Base-by-base conservation (phyloP, 2,797 vertebrate species). In the Scarus forsteni region DNA sequence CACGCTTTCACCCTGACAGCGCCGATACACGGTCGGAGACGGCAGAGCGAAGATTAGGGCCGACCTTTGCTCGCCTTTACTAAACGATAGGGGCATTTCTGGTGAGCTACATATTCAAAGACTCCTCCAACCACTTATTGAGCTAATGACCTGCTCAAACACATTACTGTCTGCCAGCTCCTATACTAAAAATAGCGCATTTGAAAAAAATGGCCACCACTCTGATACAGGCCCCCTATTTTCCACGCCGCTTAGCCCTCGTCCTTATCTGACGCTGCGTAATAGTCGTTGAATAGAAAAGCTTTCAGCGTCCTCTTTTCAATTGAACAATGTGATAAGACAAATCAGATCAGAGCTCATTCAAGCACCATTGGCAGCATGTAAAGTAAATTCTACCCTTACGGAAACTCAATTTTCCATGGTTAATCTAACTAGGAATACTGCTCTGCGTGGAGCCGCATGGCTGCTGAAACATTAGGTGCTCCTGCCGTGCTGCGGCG, bases 331-430 rank as follows among this genome's bases (percentile, higher is more conserved):
- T 70, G 74, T 48, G 90, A 93, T 92, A 92, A 90, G 88, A 82
- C 85, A 87, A 91, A 93, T 90, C 91, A 80, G 86, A 93, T 92
- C 89, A 90, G 83, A 36, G 85, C 88, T 88, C 87, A 84, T 92
- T 90, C 75, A 80, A 75, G 87, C 82, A 74, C 83, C 84, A 86
- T 87, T 85, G 87, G 87, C 85, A 91, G 83, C 84, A 89, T 87
- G 85, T 87, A 91, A 92, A 92, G 89, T 91, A 92, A 92, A 92
- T 92, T 92, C 86, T 77, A 86, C 85, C 81, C 85, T 92, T 86
- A 86, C 27, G 11, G 80, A 85, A 92, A 90, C 92, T 92, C 89
- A 85, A 93, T 92, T 89, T 91, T 77, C 78, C 12, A 8, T 15
- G 54, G 72, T 79, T 89, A 91, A 92, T 91, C 83, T 83, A 89